Evolutionary conservation across 2,888 invertebrate species (phyloP).

Genomic region (Nomada fabriciana): DNA sequence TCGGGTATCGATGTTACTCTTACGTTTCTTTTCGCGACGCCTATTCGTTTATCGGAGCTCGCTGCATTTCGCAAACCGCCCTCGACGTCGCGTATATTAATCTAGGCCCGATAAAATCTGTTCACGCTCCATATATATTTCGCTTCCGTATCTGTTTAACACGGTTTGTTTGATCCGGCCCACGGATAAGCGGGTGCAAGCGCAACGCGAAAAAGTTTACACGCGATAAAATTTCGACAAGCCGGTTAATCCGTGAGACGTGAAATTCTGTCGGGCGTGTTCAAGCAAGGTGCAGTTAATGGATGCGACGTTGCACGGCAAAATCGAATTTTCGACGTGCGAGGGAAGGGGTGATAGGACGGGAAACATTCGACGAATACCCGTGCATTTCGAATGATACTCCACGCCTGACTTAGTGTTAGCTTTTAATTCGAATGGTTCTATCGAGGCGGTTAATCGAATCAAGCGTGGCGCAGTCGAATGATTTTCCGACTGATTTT

Average conservation of each 20-base stretch:
- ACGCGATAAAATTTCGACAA: too few species aligned
- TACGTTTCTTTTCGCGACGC: background rate
- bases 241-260: background rate
- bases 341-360: background rate
- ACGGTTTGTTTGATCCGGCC: background rate
- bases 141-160: too few species aligned
- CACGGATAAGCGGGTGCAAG: background rate
- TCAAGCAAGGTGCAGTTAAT: too few species aligned
- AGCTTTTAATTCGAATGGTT: background rate
- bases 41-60: conserved; percentile 8
- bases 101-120: background rate
- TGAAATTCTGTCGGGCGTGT: background rate
- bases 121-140: background rate
- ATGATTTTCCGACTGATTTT: background rate
- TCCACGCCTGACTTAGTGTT: background rate
- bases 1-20: conserved; percentile 37
- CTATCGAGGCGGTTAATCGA: background rate
- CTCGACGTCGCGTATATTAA: background rate
- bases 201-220: background rate
- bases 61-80: background rate
- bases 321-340: background rate
- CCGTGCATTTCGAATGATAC: background rate
- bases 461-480: background rate
- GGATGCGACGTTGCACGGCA: too few species aligned
- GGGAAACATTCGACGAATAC: background rate